Base-by-base conservation (phyloP, 2,888 invertebrate species). In the Cryptocephalus moraei region DNA sequence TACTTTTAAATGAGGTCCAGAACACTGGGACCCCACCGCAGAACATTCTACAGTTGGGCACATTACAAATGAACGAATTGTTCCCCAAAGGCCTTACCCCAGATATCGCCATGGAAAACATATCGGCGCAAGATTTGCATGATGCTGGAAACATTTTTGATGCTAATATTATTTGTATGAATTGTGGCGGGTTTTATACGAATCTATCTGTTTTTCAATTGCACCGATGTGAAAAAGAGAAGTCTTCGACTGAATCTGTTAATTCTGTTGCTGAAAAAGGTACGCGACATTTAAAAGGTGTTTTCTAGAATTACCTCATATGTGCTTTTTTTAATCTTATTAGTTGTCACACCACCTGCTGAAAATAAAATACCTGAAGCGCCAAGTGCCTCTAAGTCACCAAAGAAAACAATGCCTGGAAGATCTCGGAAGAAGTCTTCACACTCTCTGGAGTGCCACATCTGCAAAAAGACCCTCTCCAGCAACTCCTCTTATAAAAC, bases 161-260 rank as follows among this genome's bases (percentile, higher is more conserved):
- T 8, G 48, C 54, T 4, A 56, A 51, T 31, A 54, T 58, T 13
- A 51, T 57, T n/a, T 58, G 58, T 45, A 50, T 58, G 43, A 52
- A 50, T 43, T 58, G 58, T 33, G 54, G 54, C 41, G 46, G 48
- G 33, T 39, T 57, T 40, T 58, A 53, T 48, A 33, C 50, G 1
- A 53, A 41, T 42, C 49, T 53, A 11, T 36, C 44, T 8, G 10
- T 33, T 2, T 58, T 56, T 13, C 53, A 56, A 43, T 50, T 46
- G 22, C 58, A 58, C 33, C 31, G 14, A 8, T 55, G 57, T 40
- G 44, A 39, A 14, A 34, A 45, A n/a, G 43, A 49, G 32, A 43
- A 22, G 22, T 6, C 22, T 22, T 22, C 22, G 2, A 22, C 22
- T 22, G 33, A 10, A 33, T 9, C 32, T 34, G 34, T 33, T 6